phyloP scores from a whole-genome alignment of 2,113 vertebrate genomes.

The Gallinago paraguaiae region DNA sequence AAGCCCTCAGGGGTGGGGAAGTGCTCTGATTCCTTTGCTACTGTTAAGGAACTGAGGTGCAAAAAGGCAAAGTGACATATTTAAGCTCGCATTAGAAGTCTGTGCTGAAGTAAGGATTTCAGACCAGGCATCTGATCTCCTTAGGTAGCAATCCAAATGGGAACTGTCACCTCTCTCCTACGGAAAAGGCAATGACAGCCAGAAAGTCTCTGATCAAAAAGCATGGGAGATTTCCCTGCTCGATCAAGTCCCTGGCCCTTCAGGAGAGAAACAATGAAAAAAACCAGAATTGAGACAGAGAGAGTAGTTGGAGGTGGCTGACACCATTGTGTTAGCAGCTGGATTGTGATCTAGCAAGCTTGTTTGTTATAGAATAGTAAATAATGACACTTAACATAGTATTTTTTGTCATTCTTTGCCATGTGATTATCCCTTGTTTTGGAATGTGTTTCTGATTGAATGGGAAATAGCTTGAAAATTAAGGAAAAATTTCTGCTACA shows the following conservation, averaged over 20 bases:
- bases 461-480: not conserved
- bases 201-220: constrained; percentile 16
- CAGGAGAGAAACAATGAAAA: not conserved
- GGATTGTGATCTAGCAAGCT: not conserved
- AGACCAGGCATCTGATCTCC: constrained; percentile 30
- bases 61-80: constrained; percentile 15
- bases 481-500: not conserved
- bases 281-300: not conserved
- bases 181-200: not conserved
- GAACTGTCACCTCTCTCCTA: constrained; percentile 12
- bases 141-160: constrained; percentile 16
- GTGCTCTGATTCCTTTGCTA: not conserved
- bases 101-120: constrained; percentile 27
- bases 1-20: not conserved
- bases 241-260: not conserved
- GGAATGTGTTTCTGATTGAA: not conserved
- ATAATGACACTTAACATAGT: not conserved
- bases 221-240: not conserved
- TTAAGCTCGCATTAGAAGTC: constrained; percentile 13
- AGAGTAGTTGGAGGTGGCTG: not conserved
- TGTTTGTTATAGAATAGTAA: not conserved
- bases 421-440: not conserved
- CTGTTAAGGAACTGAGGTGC: not conserved
- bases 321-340: not conserved
- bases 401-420: not conserved